Conservation (phyloP, 2,797 vertebrate genomes). For the Phoxinus dragarum region DNA sequence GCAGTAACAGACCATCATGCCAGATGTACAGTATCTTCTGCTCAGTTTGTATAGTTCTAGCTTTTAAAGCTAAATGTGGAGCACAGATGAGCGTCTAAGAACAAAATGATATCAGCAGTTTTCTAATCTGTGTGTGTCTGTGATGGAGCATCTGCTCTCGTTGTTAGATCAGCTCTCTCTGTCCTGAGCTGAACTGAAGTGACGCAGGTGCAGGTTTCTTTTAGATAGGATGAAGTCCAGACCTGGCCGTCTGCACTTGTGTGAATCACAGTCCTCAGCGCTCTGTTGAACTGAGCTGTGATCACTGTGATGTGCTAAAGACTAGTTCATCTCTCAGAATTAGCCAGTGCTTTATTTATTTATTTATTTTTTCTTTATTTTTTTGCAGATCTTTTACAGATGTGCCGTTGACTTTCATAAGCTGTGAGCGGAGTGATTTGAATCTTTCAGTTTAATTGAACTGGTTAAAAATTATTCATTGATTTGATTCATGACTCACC, state of each 20-base stretch:
- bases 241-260: neutral
- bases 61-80: neutral
- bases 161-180: conserved; percentile 4
- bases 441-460: neutral
- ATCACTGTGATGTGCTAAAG: neutral
- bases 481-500: neutral
- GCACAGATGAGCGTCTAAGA: neutral
- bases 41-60: neutral
- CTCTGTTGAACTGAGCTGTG: neutral
- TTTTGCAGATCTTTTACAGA: neutral
- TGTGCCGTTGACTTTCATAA: no score
- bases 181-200: conserved; percentile 22
- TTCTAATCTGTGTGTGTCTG: neutral
- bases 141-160: conserved; percentile 30
- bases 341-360: neutral
- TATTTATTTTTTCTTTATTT: no score
- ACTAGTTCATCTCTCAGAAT: conserved; percentile 1
- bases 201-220: conserved; percentile 16
- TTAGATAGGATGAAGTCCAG: conserved; percentile 23
- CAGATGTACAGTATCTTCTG: neutral
- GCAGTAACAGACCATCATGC: neutral
- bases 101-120: neutral
- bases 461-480: neutral
- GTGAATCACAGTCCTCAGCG: conserved; percentile 7
- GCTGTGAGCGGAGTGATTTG: neutral